Evolutionary conservation across 2,888 invertebrate genomes (phyloP).

Genomic region (Odiellus spinosus): DNA sequence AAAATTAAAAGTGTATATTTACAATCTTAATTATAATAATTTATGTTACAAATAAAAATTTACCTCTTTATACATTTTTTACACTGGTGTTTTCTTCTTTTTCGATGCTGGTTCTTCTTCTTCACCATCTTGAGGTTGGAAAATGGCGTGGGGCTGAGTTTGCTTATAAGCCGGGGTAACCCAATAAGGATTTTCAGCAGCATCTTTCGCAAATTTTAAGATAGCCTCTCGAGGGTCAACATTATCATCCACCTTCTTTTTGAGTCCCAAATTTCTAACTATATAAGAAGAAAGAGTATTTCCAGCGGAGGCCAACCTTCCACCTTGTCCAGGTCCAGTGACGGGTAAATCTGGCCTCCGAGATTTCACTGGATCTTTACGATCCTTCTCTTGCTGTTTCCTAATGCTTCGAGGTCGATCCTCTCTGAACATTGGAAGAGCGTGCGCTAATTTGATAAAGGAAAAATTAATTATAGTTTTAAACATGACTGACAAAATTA

Average conservation of each 20-base stretch:
- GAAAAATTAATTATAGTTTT: neutral
- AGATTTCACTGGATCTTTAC: conserved; percentile 44
- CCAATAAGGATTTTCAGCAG: conserved; percentile 93
- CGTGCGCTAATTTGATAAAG: conserved; percentile 39
- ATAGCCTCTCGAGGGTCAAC: conserved; percentile 87
- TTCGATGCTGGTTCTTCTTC: conserved; percentile 9
- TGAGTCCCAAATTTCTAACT: conserved; percentile 76
- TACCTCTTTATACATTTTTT: neutral
- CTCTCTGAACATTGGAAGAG: conserved; percentile 83
- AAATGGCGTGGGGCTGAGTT: conserved; percentile 23
- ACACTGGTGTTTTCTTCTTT: conserved; percentile 2
- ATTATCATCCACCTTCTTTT: conserved; percentile 72
- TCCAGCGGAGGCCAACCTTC: conserved; percentile 82
- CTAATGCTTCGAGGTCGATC: conserved; percentile 73
- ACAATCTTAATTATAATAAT: neutral
- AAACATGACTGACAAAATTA: neutral
- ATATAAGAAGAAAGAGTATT: conserved; percentile 92
- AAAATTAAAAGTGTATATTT: too few relatives aligned
- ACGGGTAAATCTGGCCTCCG: conserved; percentile 39
- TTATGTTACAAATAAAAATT: conserved; percentile 3
- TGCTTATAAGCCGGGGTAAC: conserved; percentile 64
- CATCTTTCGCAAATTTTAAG: conserved; percentile 81
- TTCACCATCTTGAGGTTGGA: conserved; percentile 8
- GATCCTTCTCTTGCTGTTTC: conserved; percentile 78
- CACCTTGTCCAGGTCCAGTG: conserved; percentile 47